A percentile compares a stretch with the other conserved stretches of the same genome.
These are phyloP conservation scores for Tolmerus cingulatus DNA, from an alignment of 2,888 invertebrate genomes.

Conservation along the genomic window DNA sequence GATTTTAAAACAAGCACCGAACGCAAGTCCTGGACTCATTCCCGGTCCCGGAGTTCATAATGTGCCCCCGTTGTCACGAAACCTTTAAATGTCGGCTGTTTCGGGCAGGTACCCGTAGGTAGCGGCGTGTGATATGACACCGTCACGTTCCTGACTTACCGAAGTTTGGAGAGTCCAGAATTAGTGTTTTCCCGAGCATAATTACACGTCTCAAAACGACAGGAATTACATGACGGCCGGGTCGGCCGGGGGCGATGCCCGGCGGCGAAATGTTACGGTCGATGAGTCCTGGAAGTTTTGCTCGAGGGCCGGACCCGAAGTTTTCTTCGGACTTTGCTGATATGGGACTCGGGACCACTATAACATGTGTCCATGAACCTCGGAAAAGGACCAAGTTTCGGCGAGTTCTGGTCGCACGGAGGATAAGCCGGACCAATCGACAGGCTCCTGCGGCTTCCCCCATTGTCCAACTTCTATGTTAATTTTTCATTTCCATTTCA, in stretches of 20 bases:
- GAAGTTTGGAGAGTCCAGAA: conserved; percentile 11
- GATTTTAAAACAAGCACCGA: conserved; percentile 30
- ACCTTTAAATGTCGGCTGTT: conserved; percentile 18
- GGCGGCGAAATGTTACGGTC: not conserved
- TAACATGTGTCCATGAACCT: not conserved
- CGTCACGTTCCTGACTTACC: conserved; percentile 25
- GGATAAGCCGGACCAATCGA: conserved; percentile 16
- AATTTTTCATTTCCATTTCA: conserved; percentile 26
- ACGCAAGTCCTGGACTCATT: not conserved
- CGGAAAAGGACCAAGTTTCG: not conserved
- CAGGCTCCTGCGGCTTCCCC: not conserved
- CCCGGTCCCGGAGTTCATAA: not conserved
- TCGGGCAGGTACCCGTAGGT: not conserved
- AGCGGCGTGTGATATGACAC: conserved; percentile 32
- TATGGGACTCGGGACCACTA: not conserved
- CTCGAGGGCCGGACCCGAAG: not conserved
- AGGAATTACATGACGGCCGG: conserved; percentile 6
- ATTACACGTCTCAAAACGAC: conserved; percentile 31
- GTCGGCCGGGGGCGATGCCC: not conserved
- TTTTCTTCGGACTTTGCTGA: conserved; percentile 6
- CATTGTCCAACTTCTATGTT: conserved; percentile 28
- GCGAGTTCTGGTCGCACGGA: not conserved
- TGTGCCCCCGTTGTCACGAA: conserved; percentile 18
- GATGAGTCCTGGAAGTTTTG: conserved; percentile 4
- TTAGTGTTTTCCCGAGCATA: conserved; percentile 32